These are phyloP conservation scores for Tricholauxania praeusta DNA, from an alignment of 2,888 invertebrate genomes.

Conservation along the genomic window DNA sequence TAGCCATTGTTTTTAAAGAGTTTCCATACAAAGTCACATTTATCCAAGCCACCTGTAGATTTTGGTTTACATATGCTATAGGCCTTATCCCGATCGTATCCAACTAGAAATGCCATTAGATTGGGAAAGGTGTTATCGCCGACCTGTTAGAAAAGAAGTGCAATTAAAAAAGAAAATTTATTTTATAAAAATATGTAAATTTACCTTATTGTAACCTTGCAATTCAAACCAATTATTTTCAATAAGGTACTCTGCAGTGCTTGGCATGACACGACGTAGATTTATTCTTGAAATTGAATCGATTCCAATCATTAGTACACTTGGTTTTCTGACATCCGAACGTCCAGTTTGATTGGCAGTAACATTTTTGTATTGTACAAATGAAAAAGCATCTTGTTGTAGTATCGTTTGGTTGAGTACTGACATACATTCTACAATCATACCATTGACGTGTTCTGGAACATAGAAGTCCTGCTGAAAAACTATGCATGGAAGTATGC, in stretches of 20 bases:
- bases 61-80: conserved; percentile 69
- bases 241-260: conserved; percentile 75
- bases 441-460: conserved; percentile 51
- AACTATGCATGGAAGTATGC: conserved; percentile 51
- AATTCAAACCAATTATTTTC: conserved; percentile 77
- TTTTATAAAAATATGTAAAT: too few relatives aligned
- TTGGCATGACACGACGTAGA: conserved; percentile 79
- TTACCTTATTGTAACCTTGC: conserved; percentile 78
- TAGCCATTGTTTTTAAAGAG: conserved; percentile 77
- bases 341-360: background rate
- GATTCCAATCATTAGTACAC: conserved; percentile 83
- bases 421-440: conserved; percentile 63
- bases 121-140: conserved; percentile 93
- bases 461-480: conserved; percentile 54
- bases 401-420: conserved; percentile 51
- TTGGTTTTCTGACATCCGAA: conserved; percentile 62
- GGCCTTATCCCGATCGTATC: conserved; percentile 70
- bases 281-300: conserved; percentile 87
- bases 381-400: conserved; percentile 69
- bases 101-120: conserved; percentile 84
- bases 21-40: conserved; percentile 82
- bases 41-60: conserved; percentile 73
- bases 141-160: conserved; percentile 68
- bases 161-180: too few relatives aligned
- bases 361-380: conserved; percentile 69